These are phyloP conservation scores for Acanthoscelides obtectus DNA, from an alignment of 2,888 invertebrate genomes.

Conservation along the genomic window DNA sequence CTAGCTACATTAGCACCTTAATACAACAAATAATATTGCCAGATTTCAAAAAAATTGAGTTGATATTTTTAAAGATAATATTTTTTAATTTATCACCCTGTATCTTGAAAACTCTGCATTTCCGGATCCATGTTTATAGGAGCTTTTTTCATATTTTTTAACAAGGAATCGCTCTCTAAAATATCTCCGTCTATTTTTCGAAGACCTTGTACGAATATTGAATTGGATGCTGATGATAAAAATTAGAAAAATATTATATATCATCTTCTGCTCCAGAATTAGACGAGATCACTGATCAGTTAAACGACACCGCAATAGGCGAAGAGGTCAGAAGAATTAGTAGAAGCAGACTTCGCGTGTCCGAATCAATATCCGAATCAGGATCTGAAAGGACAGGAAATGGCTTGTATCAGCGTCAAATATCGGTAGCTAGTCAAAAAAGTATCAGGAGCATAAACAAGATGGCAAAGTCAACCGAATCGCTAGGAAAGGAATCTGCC, in stretches of 20 bases:
- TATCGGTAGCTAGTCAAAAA: slow-evolving; percentile 25
- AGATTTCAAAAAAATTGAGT: no score
- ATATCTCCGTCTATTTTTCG: no score
- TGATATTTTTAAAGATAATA: no score
- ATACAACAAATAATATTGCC: no score
- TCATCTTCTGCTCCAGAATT: background rate
- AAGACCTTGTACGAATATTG: no score
- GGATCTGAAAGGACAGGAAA: slow-evolving; percentile 46
- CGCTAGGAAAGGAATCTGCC: background rate
- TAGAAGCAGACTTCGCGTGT: background rate
- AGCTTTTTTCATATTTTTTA: no score
- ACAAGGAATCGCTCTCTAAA: no score
- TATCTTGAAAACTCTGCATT: no score
- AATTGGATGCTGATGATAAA: no score
- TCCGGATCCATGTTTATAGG: no score
- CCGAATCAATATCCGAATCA: background rate
- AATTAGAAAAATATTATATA: background rate
- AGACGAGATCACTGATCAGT: slow-evolving; percentile 3
- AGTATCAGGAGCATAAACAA: slow-evolving; percentile 39
- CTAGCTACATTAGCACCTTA: no score
- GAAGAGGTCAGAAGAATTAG: slow-evolving; percentile 5
- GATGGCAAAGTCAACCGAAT: slow-evolving; percentile 12
- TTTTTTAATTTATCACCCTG: no score
- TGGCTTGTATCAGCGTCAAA: slow-evolving; percentile 47
- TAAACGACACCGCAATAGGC: background rate